Percentiles rank a stretch among this genome's conserved stretches.
Conservation (phyloP, 2,888 invertebrate species). For the Cryptocephalus primarius region DNA sequence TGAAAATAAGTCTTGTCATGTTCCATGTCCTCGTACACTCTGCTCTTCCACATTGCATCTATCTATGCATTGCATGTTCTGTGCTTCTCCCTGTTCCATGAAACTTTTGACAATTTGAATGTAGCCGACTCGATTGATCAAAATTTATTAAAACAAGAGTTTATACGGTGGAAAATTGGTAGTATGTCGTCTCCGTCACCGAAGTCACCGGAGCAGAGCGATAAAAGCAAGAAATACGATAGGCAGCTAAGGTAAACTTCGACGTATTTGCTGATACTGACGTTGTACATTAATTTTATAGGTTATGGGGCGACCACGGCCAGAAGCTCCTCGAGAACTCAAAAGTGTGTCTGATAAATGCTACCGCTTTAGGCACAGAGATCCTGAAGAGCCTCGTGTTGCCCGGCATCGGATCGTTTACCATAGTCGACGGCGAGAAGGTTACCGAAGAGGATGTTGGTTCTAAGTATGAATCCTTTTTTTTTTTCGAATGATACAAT, state of each 20-base stretch:
- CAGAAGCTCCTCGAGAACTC: conserved; percentile 81
- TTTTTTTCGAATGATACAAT: neutral
- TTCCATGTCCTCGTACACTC: too few relatives aligned
- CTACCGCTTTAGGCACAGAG: conserved; percentile 89
- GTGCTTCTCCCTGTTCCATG: too few relatives aligned
- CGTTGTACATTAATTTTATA: conserved; percentile 26
- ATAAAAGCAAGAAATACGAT: conserved; percentile 64
- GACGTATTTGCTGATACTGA: neutral
- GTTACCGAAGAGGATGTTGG: conserved; percentile 88
- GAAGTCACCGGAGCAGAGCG: conserved; percentile 54
- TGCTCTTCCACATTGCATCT: too few relatives aligned
- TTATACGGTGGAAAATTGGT: too few relatives aligned
- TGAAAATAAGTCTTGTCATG: too few relatives aligned
- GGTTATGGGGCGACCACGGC: conserved; percentile 98
- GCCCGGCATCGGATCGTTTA: conserved; percentile 87
- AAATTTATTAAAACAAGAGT: too few relatives aligned
- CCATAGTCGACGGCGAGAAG: conserved; percentile 82
- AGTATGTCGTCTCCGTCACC: conserved; percentile 54
- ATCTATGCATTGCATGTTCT: too few relatives aligned
- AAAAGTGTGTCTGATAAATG: conserved; percentile 88
- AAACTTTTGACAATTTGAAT: too few relatives aligned
- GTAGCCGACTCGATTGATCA: too few relatives aligned
- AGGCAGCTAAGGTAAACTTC: conserved; percentile 46
- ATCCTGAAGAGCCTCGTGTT: conserved; percentile 88
- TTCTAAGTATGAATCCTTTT: conserved; percentile 56